Evolutionary conservation across 2,888 invertebrate genomes (phyloP), one percentile per base, ranked within the genome.

Genomic region (Coleophora flavipennella): DNA sequence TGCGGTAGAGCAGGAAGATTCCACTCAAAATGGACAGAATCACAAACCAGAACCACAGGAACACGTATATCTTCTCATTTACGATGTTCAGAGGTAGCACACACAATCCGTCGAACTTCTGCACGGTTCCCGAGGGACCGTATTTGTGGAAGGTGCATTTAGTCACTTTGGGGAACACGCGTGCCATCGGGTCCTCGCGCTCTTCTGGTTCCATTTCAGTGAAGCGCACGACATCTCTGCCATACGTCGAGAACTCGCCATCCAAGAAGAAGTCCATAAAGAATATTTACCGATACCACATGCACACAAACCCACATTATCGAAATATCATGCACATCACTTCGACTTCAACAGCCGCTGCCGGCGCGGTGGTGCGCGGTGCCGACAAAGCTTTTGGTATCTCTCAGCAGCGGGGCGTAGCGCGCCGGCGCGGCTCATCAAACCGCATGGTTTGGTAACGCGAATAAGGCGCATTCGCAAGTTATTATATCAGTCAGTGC

Each of bases 121-220:
- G 94, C 55, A 96, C 93, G 48, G 91, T 89, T 50, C 96, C 96
- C 26, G 96, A 96, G 39, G 96, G 92, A 92, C 96, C 96, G 74
- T 94, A 96, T 86, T 95, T 95, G 87, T 95, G 94, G 91, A 96
- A 96, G 55, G 95, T 95, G 72, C 96, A 96, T 70, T 96, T 96
- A 32, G 96, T 96, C 39, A 95, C 92, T 83, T 95, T 95, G 0
- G 95, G 95, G 66, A 96, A 96, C 50, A 95, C 94, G 46, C 91
- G 80, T 0, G 93, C 88, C 94, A 94, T 94, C 0, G 94, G 94
- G 67, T 94, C 94, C 44, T 90, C 88, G 12, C 94, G 88, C 45
- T 94, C 91, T 60, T 94, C 93, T 0, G 93, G 94, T 59, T 95
- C 95, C 91, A 94, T 90, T 76, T 96, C 95, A 14, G 94, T 94